phyloP scores from a whole-genome alignment of 2,113 vertebrate species.

The Lasiurus borealis region DNA sequence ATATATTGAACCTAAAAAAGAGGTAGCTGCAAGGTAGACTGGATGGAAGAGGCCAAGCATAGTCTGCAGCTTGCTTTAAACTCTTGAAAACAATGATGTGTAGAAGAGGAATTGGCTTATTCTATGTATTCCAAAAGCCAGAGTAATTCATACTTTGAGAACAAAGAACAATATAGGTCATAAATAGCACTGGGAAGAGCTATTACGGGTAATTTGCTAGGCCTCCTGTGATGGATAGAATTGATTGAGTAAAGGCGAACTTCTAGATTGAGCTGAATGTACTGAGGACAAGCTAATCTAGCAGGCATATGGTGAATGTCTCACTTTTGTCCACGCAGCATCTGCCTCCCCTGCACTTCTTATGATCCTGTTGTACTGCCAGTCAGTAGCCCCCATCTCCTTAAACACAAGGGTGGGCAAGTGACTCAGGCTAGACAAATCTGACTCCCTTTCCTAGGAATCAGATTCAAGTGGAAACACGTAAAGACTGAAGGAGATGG shows the following conservation, averaged over 20 bases:
- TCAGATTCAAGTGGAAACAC: background rate
- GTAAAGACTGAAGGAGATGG: background rate
- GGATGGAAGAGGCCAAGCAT: background rate
- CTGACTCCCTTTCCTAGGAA: background rate
- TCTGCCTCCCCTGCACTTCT: background rate
- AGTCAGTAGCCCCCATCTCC: background rate
- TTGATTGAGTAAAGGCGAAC: background rate
- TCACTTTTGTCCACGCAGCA: background rate
- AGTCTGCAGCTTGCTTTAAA: conserved; percentile 18
- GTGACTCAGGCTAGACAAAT: background rate
- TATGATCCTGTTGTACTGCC: background rate
- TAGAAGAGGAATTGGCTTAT: background rate
- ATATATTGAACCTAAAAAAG: background rate
- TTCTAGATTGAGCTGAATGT: background rate
- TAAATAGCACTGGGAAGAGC: background rate
- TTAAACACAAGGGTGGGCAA: background rate
- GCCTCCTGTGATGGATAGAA: background rate
- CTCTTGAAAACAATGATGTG: background rate
- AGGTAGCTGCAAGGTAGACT: background rate
- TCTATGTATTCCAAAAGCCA: background rate
- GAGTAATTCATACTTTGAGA: conserved; percentile 31
- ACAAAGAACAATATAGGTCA: background rate
- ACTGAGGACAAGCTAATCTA: background rate
- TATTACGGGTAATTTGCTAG: background rate
- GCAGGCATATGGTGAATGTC: background rate